Conservation (phyloP, 2,888 invertebrate genomes). For the Seira sanloemensis region DNA sequence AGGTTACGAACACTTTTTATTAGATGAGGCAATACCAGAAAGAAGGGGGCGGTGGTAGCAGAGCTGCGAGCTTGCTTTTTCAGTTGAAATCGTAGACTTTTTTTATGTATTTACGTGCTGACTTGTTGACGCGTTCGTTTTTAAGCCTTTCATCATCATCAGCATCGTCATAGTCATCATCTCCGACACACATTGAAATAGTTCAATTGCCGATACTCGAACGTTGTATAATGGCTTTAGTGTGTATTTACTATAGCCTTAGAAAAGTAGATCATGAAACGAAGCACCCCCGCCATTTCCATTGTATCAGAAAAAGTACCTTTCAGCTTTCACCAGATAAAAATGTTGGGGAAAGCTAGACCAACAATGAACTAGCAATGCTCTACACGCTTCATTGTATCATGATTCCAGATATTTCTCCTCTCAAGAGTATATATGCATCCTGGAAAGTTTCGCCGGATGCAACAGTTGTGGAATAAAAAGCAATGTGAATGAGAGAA, state of each 20-base stretch:
- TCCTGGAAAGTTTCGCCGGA: constrained; percentile 3
- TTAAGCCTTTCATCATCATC: not conserved
- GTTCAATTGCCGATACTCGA: no score
- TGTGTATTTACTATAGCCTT: not conserved
- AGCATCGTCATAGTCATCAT: not conserved
- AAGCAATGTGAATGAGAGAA: not conserved
- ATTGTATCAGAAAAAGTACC: not conserved
- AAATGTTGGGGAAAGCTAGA: not conserved
- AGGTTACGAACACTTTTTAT: not conserved
- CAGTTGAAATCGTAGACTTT: not conserved
- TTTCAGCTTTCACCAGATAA: not conserved
- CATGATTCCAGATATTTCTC: not conserved
- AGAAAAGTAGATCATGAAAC: not conserved
- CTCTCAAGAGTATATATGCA: constrained; percentile 40
- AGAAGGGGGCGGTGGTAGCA: not conserved
- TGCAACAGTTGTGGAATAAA: constrained; percentile 50
- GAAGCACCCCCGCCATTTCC: not conserved
- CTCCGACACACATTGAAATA: not conserved
- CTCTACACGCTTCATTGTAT: not conserved
- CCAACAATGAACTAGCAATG: not conserved
- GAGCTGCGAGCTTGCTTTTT: no score
- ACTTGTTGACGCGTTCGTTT: not conserved
- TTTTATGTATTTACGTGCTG: not conserved
- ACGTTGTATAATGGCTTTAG: no score
- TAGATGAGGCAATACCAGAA: not conserved